Base-by-base conservation (phyloP, 1,140 invertebrate species). In the Zaprionus vittiger region DNA sequence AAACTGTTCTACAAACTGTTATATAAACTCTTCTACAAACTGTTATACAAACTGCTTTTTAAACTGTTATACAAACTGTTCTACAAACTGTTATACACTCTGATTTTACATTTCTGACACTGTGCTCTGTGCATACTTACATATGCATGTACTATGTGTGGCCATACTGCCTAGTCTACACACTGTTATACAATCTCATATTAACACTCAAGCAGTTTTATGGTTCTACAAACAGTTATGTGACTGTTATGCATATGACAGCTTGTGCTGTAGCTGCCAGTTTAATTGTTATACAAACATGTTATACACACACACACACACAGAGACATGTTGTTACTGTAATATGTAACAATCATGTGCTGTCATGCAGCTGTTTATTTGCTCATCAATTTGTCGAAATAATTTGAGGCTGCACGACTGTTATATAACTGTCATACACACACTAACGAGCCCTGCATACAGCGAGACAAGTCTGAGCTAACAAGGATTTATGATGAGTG, bases 401-500 rank as follows among this genome's bases (percentile, higher is more conserved):
- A 14, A 52, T 52, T 52, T 14, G 20, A n/a, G 12, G 47, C 47
- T 52, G 11, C 47, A 12, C 24, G 47, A 52, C 47, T 55, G 49
- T 57, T 67, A 49, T 65, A 62, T 34, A 61, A 22, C 47, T 62
- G 72, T 76, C 56, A 59, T 60, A 66, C 41, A 28, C 41, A 28
- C 6, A n/a, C 15, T 76, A 72, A 76, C 73, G 63, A 37, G 64
- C 41, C 41, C 2, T 17, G 7, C 41, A 17, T n/a, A n/a, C 41
- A 47, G 31, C 31, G 41, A 47, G 47, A 52, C 20, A 52, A 49
- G 47, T 20, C n/a, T 49, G 47, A 17, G 47, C 47, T 49, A 76
- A 76, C 73, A 65, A 22, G 71, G 73, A 76, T 72, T 76, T 72
- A 72, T 57, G 73, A 61, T 52, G 20, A 24, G 20, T 17, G n/a